Evolutionary conservation across 2,888 invertebrate genomes (phyloP), one percentile per base, ranked within the genome.

Genomic region (Cheilosia variabilis): DNA sequence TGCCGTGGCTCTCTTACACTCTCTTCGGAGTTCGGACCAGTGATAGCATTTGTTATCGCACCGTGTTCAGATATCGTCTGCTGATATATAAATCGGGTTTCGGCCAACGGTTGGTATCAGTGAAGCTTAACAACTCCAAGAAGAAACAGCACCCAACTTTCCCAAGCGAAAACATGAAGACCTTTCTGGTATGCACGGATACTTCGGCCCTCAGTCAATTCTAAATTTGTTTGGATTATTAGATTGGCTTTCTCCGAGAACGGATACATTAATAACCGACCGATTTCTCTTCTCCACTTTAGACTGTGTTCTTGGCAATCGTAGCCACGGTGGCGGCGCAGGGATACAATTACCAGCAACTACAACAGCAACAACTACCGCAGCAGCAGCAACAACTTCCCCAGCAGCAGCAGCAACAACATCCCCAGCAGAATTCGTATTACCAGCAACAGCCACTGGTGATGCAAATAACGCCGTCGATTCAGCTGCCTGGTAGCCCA

Each of bases 131-230:
- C 86, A 87, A 88, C 83, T 76, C 88, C 87, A 80, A 88, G 87
- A 87, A 88, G 87, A 71, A 87, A 86, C 88, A 89, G 89, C 90
- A 82, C 87, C 88, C 87, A 88, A 88, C 87, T 79, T 71, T 88
- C 81, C 88, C 88, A 89, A 89, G 89, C 89, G 87, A 79, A 87
- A 91, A 90, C 90, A 91, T 91, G 91, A 91, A 91, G 90, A 89
- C 90, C 88, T 90, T 91, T 90, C 89, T 90, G 91, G 91, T 91
- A 90, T 80, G 91, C 90, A 81, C 34, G 57, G 75, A 78, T 83
- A 75, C 27, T 37, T 55, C 41, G n/a, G 2, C 47, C 15, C 17
- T 15, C 34, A 41, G 69, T 53, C 52, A 31, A 34, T 37, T 77
- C 52, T 53, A 60, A 37, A 47, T 45, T 60, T 60, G 10, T 24